Evolutionary conservation across 2,113 vertebrate species (phyloP).

Genomic region (Planiliza haematocheilus): DNA sequence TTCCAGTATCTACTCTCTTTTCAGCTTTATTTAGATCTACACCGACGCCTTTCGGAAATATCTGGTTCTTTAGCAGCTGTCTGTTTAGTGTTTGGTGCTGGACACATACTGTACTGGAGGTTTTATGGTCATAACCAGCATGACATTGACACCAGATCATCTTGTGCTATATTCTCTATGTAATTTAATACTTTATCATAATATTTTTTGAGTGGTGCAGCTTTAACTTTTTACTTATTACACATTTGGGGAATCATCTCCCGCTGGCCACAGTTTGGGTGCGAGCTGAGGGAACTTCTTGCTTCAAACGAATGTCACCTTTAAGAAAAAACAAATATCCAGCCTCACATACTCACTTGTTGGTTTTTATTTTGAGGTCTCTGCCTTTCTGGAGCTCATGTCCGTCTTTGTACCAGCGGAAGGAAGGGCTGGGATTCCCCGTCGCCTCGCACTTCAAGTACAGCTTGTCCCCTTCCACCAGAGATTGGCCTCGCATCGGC

Average conservation of each 20-base stretch:
- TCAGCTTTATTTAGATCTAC: too few relatives aligned
- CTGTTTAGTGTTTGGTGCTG: too few relatives aligned
- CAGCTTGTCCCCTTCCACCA: constrained; percentile 91
- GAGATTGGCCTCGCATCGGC: constrained; percentile 90
- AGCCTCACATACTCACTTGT: constrained; percentile 88
- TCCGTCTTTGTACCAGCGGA: constrained; percentile 97
- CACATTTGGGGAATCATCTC: not conserved
- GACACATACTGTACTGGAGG: too few relatives aligned
- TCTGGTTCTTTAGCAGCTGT: too few relatives aligned
- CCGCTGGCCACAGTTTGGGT: not conserved
- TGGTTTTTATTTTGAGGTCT: constrained; percentile 96
- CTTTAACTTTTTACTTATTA: not conserved
- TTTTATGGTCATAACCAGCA: too few relatives aligned
- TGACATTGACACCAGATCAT: too few relatives aligned
- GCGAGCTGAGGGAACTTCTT: not conserved
- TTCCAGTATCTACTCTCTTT: too few relatives aligned
- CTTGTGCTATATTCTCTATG: too few relatives aligned
- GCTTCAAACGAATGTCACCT: not conserved
- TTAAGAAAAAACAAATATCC: not conserved
- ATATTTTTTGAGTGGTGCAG: not conserved
- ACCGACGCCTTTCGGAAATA: too few relatives aligned
- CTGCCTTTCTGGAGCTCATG: constrained; percentile 94
- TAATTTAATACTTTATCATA: too few relatives aligned
- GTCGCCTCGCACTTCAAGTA: constrained; percentile 94
- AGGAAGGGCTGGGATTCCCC: constrained; percentile 93